Evolutionary conservation across 2,888 invertebrate genomes (phyloP).

Genomic region (Lithophane semibrunnea): DNA sequence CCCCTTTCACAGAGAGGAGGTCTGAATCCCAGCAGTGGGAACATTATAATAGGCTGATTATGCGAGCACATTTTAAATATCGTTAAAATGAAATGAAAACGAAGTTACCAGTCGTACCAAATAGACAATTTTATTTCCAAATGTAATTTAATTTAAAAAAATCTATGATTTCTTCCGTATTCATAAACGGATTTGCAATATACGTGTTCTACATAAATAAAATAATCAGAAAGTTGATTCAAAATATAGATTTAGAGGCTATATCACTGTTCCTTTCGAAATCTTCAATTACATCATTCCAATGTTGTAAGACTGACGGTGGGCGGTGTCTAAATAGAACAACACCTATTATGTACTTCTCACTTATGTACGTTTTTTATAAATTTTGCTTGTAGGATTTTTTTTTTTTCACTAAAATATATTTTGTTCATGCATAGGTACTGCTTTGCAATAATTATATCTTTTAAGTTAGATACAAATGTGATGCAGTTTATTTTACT

Average conservation of each 20-base stretch:
- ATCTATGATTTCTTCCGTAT: not conserved
- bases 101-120: not conserved
- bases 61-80: not conserved
- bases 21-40: not conserved
- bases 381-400: not conserved
- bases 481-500: not conserved
- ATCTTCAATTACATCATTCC: conserved; percentile 45
- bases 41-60: not conserved
- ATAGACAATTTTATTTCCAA: not conserved
- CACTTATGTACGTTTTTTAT: conserved; percentile 59
- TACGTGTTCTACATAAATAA: not conserved
- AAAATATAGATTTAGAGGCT: not conserved
- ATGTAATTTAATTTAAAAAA: not conserved
- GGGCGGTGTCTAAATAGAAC: conserved; percentile 87
- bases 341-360: conserved; percentile 83
- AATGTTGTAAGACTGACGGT: conserved; percentile 70
- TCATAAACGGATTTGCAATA: no score
- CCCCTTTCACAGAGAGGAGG: not conserved
- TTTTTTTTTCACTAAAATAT: not conserved
- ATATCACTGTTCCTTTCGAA: not conserved
- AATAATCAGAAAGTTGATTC: not conserved
- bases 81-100: not conserved
- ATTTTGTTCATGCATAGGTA: not conserved
- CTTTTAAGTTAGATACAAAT: not conserved
- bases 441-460: not conserved